phyloP scores from a whole-genome alignment of 2,113 vertebrate species.

The Aptenodytes forsteri region DNA sequence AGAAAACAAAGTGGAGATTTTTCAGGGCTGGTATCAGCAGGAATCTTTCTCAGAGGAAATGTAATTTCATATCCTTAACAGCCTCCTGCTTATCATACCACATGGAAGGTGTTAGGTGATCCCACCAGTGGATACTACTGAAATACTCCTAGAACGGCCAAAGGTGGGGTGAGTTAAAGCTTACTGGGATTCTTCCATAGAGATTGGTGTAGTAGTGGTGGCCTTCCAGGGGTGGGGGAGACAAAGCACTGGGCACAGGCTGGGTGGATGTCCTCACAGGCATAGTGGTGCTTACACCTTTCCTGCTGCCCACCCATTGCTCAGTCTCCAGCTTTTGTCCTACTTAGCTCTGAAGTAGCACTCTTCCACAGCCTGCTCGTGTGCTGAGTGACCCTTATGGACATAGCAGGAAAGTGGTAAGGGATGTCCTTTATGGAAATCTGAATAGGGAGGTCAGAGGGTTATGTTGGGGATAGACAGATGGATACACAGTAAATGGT shows the following conservation, averaged over 20 bases:
- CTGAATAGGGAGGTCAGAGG: not conserved
- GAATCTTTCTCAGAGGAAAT: not conserved
- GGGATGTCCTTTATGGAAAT: not conserved
- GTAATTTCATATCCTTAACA: not conserved
- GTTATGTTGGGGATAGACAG: not conserved
- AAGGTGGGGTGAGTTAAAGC: not conserved
- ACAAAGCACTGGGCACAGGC: not conserved
- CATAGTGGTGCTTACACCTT: not conserved
- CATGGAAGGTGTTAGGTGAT: not conserved
- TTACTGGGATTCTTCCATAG: not conserved
- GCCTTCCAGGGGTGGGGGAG: not conserved
- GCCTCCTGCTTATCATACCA: not conserved
- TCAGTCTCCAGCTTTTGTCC: not conserved
- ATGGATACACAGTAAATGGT: not conserved
- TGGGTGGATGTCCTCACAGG: not conserved
- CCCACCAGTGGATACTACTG: not conserved
- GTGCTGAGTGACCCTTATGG: not conserved
- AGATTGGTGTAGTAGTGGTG: not conserved
- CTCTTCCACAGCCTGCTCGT: fast-evolving
- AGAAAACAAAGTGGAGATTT: not conserved
- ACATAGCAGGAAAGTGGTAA: not conserved
- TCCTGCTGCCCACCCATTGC: not conserved
- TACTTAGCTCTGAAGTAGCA: not conserved
- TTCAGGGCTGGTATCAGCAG: not conserved
- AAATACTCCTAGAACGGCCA: not conserved